Evolutionary conservation across 1,140 invertebrate genomes (phyloP).

Genomic region (Maconellicoccus hirsutus): DNA sequence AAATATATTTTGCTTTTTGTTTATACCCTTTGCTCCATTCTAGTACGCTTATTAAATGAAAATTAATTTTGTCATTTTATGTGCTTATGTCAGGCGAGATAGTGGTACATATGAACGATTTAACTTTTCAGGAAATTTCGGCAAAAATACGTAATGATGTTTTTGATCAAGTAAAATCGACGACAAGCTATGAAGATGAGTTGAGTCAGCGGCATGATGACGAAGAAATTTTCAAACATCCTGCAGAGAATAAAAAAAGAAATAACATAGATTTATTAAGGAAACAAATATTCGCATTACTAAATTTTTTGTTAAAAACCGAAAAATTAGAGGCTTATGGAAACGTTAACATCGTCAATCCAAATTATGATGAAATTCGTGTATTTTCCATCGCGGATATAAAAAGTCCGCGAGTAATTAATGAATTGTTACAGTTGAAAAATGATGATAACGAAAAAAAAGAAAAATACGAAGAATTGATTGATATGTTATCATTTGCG

Average conservation of each 20-base stretch:
- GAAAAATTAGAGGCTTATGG: background rate
- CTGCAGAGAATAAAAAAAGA: background rate
- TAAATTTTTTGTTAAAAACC: background rate
- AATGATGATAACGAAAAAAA: background rate
- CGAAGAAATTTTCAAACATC: background rate
- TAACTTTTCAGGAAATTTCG: background rate
- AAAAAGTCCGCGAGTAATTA: background rate
- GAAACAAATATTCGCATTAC: background rate
- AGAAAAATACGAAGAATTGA: background rate
- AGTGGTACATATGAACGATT: too few relatives aligned
- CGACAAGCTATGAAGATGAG: too few relatives aligned
- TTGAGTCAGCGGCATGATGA: background rate
- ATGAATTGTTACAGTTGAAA: background rate
- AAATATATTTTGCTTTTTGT: too few relatives aligned
- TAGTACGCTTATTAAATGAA: too few relatives aligned
- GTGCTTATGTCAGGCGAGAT: too few relatives aligned
- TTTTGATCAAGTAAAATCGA: background rate
- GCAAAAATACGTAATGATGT: background rate
- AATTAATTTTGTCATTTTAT: too few relatives aligned
- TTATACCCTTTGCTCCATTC: too few relatives aligned
- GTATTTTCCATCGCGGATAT: background rate
- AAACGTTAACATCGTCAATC: background rate
- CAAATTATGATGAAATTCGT: background rate
- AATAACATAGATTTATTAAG: background rate
- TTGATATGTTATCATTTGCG: background rate